Evolutionary conservation across 1,140 invertebrate genomes (phyloP).

Genomic region (Heliothis virescens): DNA sequence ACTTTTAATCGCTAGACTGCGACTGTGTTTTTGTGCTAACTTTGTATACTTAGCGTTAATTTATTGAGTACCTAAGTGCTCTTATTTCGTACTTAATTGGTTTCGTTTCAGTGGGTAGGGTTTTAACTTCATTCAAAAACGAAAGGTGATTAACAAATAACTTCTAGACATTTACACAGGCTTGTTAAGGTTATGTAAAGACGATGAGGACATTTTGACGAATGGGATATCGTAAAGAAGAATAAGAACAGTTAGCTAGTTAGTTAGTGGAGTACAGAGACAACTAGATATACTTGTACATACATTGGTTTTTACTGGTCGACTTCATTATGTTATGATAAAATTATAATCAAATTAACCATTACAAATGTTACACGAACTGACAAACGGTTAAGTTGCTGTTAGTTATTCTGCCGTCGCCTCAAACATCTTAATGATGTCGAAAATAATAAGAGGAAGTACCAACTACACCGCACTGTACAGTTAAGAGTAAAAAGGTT

Average conservation of each 20-base stretch:
- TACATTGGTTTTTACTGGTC: no score
- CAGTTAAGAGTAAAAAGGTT: neutral
- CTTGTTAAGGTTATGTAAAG: no score
- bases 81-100: neutral
- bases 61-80: neutral
- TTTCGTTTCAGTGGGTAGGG: neutral
- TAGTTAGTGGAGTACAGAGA: no score
- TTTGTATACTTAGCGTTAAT: neutral
- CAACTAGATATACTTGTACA: no score
- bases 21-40: neutral
- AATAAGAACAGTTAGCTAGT: no score
- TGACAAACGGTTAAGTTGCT: neutral
- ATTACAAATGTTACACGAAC: neutral
- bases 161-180: no score
- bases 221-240: no score
- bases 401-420: neutral
- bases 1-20: neutral
- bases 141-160: no score
- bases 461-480: neutral
- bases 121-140: neutral
- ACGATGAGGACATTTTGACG: no score
- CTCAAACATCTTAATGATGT: neutral
- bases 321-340: neutral
- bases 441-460: slow-evolving; percentile 3
- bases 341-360: neutral